phyloP scores from a whole-genome alignment of 2,888 invertebrate genomes.

The Acanthoscelides obtectus region DNA sequence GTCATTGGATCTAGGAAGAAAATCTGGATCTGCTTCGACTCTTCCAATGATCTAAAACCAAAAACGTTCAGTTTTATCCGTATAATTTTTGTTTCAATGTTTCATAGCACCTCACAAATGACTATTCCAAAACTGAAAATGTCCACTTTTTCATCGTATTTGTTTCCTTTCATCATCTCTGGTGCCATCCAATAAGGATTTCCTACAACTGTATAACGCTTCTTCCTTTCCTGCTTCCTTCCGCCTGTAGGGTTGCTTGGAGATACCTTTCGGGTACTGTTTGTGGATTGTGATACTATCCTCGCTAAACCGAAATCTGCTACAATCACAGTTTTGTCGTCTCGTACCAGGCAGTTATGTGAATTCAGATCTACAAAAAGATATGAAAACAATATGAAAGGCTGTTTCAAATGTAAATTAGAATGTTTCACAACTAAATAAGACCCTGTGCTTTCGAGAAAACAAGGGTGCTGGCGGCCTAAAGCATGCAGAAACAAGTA shows the following conservation, averaged over 20 bases:
- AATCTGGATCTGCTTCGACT: slow-evolving; percentile 93
- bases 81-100: neutral
- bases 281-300: slow-evolving; percentile 58
- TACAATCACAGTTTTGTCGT: slow-evolving; percentile 85
- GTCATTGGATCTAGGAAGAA: slow-evolving; percentile 83
- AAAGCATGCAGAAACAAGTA: too few relatives aligned
- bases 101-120: slow-evolving; percentile 72
- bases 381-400: too few relatives aligned
- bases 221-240: slow-evolving; percentile 63
- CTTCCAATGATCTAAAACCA: slow-evolving; percentile 80
- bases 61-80: neutral
- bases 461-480: too few relatives aligned
- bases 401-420: too few relatives aligned
- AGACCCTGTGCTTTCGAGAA: too few relatives aligned
- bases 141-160: slow-evolving; percentile 94
- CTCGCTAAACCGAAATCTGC: slow-evolving; percentile 94
- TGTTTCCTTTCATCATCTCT: slow-evolving; percentile 96
- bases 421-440: too few relatives aligned
- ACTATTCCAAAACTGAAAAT: slow-evolving; percentile 95
- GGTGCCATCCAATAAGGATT: slow-evolving; percentile 99
- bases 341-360: slow-evolving; percentile 80
- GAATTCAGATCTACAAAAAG: slow-evolving; percentile 82
- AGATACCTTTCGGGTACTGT: slow-evolving; percentile 39
- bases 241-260: slow-evolving; percentile 37
- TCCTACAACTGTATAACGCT: slow-evolving; percentile 92